phyloP scores from a whole-genome alignment of 2,888 invertebrate species.

The Nomada flava region DNA sequence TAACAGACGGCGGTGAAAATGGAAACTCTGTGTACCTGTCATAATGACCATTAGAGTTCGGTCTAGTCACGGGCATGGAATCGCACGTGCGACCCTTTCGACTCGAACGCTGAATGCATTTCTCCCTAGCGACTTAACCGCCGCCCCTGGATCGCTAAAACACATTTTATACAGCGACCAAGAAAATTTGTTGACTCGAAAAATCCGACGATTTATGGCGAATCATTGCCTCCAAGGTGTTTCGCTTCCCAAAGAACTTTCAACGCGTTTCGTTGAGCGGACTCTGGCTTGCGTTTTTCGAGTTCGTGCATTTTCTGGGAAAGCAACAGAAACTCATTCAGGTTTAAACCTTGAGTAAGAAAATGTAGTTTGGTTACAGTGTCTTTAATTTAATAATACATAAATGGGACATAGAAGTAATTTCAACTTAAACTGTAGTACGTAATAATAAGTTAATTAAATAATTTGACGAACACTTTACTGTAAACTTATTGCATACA shows the following conservation, averaged over 20 bases:
- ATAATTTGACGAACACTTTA: too few species aligned
- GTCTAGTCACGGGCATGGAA: slow-evolving; percentile 35
- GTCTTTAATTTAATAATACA: too few species aligned
- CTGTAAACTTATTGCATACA: too few species aligned
- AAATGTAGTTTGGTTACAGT: too few species aligned
- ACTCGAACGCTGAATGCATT: slow-evolving; percentile 72
- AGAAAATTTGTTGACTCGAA: slow-evolving; percentile 56
- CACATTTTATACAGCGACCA: slow-evolving; percentile 50
- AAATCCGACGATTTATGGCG: slow-evolving; percentile 50
- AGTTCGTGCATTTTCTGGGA: too few species aligned
- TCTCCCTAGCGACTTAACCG: slow-evolving; percentile 49
- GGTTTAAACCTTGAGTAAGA: too few species aligned
- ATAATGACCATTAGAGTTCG: slow-evolving; percentile 77
- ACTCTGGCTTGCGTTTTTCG: not conserved
- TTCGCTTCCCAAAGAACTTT: not conserved
- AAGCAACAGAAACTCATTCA: too few species aligned
- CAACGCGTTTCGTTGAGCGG: too few species aligned
- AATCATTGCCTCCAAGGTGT: not conserved
- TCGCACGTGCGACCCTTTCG: slow-evolving; percentile 54
- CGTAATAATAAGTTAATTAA: too few species aligned
- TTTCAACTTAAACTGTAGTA: too few species aligned
- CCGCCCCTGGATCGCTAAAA: slow-evolving; percentile 29
- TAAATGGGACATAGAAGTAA: too few species aligned
- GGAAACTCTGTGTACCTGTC: slow-evolving; percentile 83
- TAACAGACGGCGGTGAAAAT: slow-evolving; percentile 78